Percentiles rank a stretch among this genome's conserved stretches.
These are phyloP conservation scores for Sminthopsis crassicaudata DNA, from an alignment of 2,113 vertebrate species.

Conservation along the genomic window DNA sequence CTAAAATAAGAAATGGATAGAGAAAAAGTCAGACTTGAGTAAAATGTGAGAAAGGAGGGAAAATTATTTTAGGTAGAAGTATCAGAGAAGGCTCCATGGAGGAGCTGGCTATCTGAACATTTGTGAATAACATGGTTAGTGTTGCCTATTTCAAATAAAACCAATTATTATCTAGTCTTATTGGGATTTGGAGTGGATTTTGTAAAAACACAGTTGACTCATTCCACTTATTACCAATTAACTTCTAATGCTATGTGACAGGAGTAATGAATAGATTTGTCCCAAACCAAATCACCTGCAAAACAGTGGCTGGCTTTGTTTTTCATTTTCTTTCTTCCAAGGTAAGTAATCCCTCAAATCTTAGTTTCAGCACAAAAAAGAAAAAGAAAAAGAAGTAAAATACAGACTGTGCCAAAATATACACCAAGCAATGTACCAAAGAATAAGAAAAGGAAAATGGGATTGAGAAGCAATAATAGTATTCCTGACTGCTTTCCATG, in stretches of 20 bases:
- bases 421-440: conserved; percentile 1
- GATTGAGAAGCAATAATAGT: background rate
- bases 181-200: background rate
- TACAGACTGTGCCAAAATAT: background rate
- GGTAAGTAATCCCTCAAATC: background rate
- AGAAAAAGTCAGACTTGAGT: background rate
- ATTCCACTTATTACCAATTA: background rate
- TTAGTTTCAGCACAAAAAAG: background rate
- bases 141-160: background rate
- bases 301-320: background rate
- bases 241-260: background rate
- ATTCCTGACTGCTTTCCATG: conserved; percentile 13
- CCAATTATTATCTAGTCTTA: conserved; percentile 28
- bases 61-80: background rate
- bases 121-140: background rate
- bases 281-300: background rate
- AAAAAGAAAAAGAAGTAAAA: conserved; percentile 15
- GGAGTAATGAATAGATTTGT: conserved; percentile 5
- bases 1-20: background rate
- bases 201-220: background rate
- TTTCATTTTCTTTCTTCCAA: conserved; percentile 17
- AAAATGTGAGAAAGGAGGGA: background rate
- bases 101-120: background rate
- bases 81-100: background rate
- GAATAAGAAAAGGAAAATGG: background rate